These are phyloP conservation scores for Pseudoatta argentina DNA, from an alignment of 1,140 invertebrate species.

Conservation along the genomic window DNA sequence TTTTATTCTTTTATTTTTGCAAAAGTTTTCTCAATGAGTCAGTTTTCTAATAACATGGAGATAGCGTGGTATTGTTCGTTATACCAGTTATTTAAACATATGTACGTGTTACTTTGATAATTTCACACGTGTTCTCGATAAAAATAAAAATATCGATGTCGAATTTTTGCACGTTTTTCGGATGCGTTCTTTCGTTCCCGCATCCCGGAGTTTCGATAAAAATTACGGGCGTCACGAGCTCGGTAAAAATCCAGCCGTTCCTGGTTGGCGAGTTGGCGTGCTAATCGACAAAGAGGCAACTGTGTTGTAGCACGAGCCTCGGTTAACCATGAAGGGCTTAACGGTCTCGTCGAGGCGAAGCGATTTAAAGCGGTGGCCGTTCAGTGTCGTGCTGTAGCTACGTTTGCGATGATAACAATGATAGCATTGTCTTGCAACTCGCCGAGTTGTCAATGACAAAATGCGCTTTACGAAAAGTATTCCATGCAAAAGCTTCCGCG, in stretches of 20 bases:
- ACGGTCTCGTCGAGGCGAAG: constrained; percentile 64
- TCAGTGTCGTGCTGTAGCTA: constrained; percentile 47
- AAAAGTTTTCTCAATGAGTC: background rate
- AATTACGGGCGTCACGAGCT: constrained; percentile 57
- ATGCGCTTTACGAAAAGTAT: constrained; percentile 24
- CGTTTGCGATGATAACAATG: constrained; percentile 77
- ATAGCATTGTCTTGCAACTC: constrained; percentile 77
- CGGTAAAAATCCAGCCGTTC: constrained; percentile 65
- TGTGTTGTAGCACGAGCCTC: constrained; percentile 71
- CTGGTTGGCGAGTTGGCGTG: constrained; percentile 56
- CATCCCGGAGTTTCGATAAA: constrained; percentile 53
- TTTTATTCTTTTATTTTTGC: constrained; percentile 1
- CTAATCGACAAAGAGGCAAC: constrained; percentile 75
- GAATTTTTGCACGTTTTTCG: constrained; percentile 58
- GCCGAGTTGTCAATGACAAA: constrained; percentile 59
- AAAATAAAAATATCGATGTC: constrained; percentile 52
- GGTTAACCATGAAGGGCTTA: constrained; percentile 73
- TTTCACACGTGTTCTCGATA: constrained; percentile 22
- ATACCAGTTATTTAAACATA: constrained; percentile 18
- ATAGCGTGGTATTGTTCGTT: background rate
- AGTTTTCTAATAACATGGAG: background rate
- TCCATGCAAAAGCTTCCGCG: background rate
- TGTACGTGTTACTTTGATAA: constrained; percentile 19
- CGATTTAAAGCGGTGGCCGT: constrained; percentile 70
- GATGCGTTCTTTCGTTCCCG: constrained; percentile 45